Evolutionary conservation across 2,797 vertebrate genomes (phyloP).

Genomic region (Sebastes umbrosus): DNA sequence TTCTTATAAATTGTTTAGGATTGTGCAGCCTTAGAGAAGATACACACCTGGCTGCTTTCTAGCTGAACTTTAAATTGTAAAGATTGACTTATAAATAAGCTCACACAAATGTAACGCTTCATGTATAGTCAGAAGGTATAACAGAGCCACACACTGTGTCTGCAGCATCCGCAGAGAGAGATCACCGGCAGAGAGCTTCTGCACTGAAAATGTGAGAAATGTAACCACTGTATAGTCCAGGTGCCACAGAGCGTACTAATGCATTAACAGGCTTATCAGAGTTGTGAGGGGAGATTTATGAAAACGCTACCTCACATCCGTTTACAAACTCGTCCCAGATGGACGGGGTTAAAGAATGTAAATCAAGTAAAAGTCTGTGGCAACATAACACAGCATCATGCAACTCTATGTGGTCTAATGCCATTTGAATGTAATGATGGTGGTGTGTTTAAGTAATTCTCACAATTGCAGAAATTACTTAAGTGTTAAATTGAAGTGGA

Average conservation of each 20-base stretch:
- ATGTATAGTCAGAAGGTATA: background rate
- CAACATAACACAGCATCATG: background rate
- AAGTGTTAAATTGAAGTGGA: too few species aligned
- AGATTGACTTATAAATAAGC: background rate
- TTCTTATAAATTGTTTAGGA: background rate
- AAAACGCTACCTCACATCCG: conserved; percentile 2
- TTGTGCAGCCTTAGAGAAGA: background rate
- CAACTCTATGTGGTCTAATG: background rate
- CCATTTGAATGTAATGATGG: background rate
- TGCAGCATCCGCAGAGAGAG: background rate
- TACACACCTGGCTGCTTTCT: background rate
- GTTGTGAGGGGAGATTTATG: conserved; percentile 37
- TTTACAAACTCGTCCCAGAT: conserved; percentile 20
- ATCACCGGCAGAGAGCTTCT: background rate
- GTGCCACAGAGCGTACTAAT: conserved; percentile 8
- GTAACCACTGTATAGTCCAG: background rate
- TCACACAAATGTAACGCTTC: background rate
- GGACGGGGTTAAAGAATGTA: background rate
- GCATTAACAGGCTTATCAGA: conserved; percentile 24
- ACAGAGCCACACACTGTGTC: background rate
- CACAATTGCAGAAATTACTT: background rate
- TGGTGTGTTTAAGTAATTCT: background rate
- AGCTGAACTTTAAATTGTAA: background rate
- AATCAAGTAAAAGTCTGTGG: conserved; percentile 1
- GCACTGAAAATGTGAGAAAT: conserved; percentile 7